These are phyloP conservation scores for Campopleginae sp. DNA, from an alignment of 2,888 invertebrate genomes.

Conservation along the genomic window DNA sequence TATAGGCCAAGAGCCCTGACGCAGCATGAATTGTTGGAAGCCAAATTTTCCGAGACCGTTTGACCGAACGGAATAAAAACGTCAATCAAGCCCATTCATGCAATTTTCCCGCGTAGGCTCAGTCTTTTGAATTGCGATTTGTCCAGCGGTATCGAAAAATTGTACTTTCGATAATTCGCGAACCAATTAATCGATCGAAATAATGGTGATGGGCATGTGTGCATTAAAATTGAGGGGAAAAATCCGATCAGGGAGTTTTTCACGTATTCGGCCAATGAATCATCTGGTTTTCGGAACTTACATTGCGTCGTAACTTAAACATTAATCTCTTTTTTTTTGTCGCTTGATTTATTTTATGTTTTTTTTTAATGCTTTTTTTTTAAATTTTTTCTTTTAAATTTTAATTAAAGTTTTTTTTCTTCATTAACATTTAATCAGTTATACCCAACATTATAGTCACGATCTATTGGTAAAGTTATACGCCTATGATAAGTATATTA, in stretches of 20 bases:
- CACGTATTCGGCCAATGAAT: not conserved
- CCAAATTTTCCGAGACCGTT: no score
- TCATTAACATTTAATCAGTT: constrained; percentile 57
- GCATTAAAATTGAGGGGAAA: not conserved
- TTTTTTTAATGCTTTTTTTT: constrained; percentile 24
- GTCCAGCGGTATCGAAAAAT: no score
- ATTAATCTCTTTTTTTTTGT: constrained; percentile 23
- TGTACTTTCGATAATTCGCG: not conserved
- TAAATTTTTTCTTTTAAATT: constrained; percentile 19
- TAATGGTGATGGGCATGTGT: constrained; percentile 3
- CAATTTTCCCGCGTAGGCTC: no score
- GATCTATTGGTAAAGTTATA: constrained; percentile 63
- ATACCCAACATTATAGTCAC: constrained; percentile 70
- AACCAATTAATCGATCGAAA: not conserved
- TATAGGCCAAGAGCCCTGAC: no score
- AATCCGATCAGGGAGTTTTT: constrained; percentile 46
- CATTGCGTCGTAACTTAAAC: constrained; percentile 20
- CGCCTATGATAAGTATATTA: constrained; percentile 80
- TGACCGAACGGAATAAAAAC: no score
- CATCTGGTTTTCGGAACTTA: constrained; percentile 6
- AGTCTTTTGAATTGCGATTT: no score
- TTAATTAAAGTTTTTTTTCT: constrained; percentile 2
- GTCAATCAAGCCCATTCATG: no score
- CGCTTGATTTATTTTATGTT: constrained; percentile 16
- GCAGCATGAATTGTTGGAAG: no score